Percentiles rank a stretch among this genome's conserved stretches.
phyloP scores from a whole-genome alignment of 2,113 vertebrate genomes.

The Acanthochromis polyacanthus region DNA sequence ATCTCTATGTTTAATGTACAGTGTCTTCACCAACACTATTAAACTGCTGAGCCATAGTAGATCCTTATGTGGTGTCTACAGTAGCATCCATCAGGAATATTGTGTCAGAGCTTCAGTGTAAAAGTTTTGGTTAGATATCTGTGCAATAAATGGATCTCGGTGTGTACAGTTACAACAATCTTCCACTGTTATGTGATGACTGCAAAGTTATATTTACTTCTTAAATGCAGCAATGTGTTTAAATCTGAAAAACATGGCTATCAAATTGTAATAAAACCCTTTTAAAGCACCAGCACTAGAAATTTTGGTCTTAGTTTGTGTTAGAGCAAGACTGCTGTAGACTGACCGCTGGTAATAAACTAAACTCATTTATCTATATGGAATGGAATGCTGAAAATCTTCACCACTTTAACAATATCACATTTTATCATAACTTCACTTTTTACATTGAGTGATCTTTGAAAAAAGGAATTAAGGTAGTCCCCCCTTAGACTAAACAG shows the following conservation, averaged over 20 bases:
- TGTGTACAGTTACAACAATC: conserved; percentile 3
- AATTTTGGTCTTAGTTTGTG: not conserved
- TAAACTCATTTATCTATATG: too few relatives aligned
- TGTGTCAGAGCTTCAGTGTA: not conserved
- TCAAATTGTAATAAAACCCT: not conserved
- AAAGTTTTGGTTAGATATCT: not conserved
- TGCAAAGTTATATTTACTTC: not conserved
- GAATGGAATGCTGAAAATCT: too few relatives aligned
- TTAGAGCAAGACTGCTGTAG: not conserved
- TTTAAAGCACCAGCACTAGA: not conserved
- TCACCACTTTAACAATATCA: too few relatives aligned
- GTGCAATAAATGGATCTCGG: not conserved
- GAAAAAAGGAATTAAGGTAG: too few relatives aligned
- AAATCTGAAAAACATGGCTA: not conserved
- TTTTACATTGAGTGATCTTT: too few relatives aligned
- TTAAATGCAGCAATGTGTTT: not conserved
- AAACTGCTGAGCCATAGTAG: not conserved
- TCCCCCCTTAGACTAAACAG: too few relatives aligned
- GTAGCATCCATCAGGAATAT: not conserved
- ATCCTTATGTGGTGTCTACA: not conserved
- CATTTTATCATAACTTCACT: too few relatives aligned
- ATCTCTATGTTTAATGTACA: not conserved
- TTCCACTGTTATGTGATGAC: not conserved
- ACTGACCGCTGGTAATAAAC: not conserved
- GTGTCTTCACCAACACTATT: not conserved